These are phyloP conservation scores for Chloebia gouldiae DNA, from an alignment of 2,113 vertebrate genomes.

Conservation along the genomic window DNA sequence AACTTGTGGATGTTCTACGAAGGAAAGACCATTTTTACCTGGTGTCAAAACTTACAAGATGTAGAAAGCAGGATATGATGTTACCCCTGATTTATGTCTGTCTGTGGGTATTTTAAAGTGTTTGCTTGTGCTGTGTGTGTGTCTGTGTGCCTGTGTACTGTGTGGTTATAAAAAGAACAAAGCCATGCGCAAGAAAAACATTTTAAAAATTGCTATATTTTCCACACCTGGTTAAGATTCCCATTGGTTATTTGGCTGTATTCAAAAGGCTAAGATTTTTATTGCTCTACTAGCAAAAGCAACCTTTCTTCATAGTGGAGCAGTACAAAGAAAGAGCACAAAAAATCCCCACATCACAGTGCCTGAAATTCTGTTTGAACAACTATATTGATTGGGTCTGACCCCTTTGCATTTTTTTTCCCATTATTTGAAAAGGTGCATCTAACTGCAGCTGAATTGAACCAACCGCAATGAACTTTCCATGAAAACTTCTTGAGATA, in stretches of 20 bases:
- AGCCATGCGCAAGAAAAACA: slow-evolving; percentile 21
- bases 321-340: slow-evolving; percentile 88
- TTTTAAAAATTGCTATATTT: slow-evolving; percentile 52
- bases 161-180: slow-evolving; percentile 62
- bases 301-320: slow-evolving; percentile 83
- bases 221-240: slow-evolving; percentile 47
- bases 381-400: slow-evolving; percentile 88
- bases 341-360: slow-evolving; percentile 85
- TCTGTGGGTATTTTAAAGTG: neutral
- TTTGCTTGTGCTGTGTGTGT: neutral
- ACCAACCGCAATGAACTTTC: slow-evolving; percentile 85
- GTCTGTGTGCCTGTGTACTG: neutral
- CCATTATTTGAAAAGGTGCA: slow-evolving; percentile 91
- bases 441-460: slow-evolving; percentile 84
- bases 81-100: slow-evolving; percentile 2
- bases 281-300: slow-evolving; percentile 73
- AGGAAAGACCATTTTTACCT: neutral
- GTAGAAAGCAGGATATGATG: slow-evolving; percentile 14
- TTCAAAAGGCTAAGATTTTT: slow-evolving; percentile 77
- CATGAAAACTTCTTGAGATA: slow-evolving; percentile 83
- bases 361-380: slow-evolving; percentile 95
- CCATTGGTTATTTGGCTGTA: slow-evolving; percentile 56
- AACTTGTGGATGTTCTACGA: neutral
- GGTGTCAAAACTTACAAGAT: slow-evolving; percentile 30
- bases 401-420: slow-evolving; percentile 82